Conservation (phyloP, 2,113 vertebrate genomes). For the Halichoerus grypus region DNA sequence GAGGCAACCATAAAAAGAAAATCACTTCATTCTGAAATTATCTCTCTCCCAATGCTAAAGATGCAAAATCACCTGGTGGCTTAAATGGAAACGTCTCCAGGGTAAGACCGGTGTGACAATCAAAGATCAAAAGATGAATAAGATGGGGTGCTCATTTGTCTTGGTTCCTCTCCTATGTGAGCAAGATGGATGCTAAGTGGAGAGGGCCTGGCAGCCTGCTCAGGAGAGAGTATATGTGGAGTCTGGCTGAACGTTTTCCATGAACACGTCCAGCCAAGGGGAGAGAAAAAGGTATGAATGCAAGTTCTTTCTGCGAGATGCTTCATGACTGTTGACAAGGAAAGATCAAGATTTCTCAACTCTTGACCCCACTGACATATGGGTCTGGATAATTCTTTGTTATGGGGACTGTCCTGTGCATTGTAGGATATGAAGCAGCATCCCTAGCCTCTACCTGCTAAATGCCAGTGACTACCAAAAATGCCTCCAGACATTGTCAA, state of each 20-base stretch:
- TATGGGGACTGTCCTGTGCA: not conserved
- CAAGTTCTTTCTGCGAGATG: not conserved
- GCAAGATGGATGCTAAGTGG: not conserved
- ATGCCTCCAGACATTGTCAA: not conserved
- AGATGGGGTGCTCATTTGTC: not conserved
- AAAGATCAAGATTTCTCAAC: not conserved
- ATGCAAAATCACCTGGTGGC: not conserved
- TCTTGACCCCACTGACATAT: not conserved
- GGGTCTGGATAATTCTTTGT: not conserved
- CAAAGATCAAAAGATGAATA: not conserved
- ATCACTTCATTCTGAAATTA: constrained; percentile 39
- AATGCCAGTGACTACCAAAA: not conserved
- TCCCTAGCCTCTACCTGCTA: not conserved
- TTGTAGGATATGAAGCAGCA: no score
- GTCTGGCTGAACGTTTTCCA: not conserved
- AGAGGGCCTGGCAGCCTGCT: not conserved
- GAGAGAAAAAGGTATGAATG: not conserved
- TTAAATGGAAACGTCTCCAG: not conserved
- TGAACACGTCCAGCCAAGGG: not conserved
- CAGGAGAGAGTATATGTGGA: not conserved
- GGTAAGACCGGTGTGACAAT: not conserved
- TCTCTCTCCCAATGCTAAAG: not conserved
- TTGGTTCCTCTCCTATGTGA: not conserved
- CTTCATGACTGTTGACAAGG: not conserved
- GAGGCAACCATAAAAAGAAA: not conserved